Conservation (phyloP, 2,797 vertebrate species). For the Xerus rutilus region DNA sequence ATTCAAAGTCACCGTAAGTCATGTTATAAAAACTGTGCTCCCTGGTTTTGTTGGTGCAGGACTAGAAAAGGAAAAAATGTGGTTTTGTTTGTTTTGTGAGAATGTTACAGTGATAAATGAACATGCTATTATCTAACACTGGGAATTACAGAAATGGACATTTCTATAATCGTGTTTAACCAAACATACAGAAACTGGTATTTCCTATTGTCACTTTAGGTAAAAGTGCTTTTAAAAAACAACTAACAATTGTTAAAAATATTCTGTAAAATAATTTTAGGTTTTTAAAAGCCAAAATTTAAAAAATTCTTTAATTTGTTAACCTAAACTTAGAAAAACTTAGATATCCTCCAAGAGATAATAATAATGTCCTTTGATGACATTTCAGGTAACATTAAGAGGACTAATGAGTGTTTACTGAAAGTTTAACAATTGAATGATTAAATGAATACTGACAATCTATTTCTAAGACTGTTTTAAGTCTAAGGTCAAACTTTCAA, state of each 20-base stretch:
- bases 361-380: not conserved
- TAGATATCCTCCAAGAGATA: not conserved
- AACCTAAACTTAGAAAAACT: slow-evolving; percentile 33
- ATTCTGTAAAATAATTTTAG: not conserved
- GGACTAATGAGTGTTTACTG: not conserved
- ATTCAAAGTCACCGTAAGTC: not conserved
- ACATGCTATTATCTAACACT: not conserved
- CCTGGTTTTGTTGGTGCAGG: not conserved
- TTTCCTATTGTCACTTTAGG: not conserved
- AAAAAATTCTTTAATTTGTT: not conserved
- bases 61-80: not conserved
- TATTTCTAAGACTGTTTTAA: slow-evolving; percentile 44
- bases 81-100: not conserved
- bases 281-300: not conserved
- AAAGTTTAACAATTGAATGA: not conserved
- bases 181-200: not conserved
- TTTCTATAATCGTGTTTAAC: not conserved
- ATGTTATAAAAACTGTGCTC: not conserved
- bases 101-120: not conserved
- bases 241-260: not conserved
- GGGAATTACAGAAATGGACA: not conserved
- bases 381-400: not conserved
- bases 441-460: not conserved
- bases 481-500: slow-evolving; percentile 30
- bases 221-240: not conserved